phyloP scores from a whole-genome alignment of 2,888 invertebrate species.

The Eucera pruinosa region DNA sequence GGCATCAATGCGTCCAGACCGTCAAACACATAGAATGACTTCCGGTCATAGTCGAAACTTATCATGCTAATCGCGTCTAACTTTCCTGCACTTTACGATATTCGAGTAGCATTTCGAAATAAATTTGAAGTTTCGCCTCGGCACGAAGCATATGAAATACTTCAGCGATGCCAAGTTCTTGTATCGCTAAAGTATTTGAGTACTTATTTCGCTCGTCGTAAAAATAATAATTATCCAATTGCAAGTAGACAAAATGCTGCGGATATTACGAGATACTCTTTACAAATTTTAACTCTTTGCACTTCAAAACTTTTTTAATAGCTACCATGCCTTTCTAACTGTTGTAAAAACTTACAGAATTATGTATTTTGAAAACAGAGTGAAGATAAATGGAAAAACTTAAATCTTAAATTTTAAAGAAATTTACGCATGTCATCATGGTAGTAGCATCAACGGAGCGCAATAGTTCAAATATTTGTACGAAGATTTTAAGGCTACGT shows the following conservation, averaged over 20 bases:
- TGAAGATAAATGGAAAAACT: too few relatives aligned
- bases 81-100: neutral
- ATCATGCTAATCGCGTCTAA: neutral
- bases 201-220: neutral
- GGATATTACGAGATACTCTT: too few relatives aligned
- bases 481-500: neutral
- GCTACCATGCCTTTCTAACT: too few relatives aligned
- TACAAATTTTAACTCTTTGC: too few relatives aligned
- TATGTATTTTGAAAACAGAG: too few relatives aligned
- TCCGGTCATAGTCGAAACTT: neutral
- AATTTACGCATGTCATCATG: too few relatives aligned
- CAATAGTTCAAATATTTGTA: neutral
- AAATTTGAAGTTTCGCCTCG: neutral
- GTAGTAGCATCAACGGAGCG: too few relatives aligned
- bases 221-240: neutral
- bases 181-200: conserved; percentile 5
- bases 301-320: too few relatives aligned
- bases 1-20: neutral
- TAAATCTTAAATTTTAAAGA: too few relatives aligned
- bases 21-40: neutral
- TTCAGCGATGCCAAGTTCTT: conserved; percentile 3
- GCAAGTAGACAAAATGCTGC: neutral
- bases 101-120: neutral
- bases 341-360: too few relatives aligned
- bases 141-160: neutral